Base-by-base conservation (phyloP, 64 coral and sea anemone genomes). In the Montipora sp. region DNA sequence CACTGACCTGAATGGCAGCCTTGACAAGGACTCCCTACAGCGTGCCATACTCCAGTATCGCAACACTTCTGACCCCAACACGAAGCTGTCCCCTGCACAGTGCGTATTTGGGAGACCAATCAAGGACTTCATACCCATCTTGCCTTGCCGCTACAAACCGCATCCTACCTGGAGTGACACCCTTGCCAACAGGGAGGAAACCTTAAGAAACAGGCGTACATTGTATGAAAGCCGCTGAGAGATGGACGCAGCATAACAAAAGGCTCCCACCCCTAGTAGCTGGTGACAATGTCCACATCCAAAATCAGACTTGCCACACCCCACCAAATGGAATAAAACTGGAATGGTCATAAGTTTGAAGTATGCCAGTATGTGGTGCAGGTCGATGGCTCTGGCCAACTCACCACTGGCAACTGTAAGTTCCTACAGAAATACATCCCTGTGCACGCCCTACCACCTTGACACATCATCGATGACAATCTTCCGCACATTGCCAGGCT, bases 361-460 rank as follows among this genome's bases (percentile, higher is more conserved):
- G 51, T 55, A 5, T 0, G 6, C 12, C n/a, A 36, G 3, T 73
- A 73, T 73, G 63, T 69, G 8, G 36, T 69, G 27, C 83, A 61
- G 6, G 23, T 87, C 18, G 63, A 87, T 16, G 83, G 83, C 46
- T 87, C 83, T 7, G 83, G 83, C 47, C 12, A 61, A 12, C 63
- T 90, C 9, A 90, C 59, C 60, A 21, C 58, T 63, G 18, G 89
- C 2, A 91, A 91, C 89, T 14, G 65, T 0, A 75, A 83, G 19
- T 80, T 91, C 46, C 47, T 71, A 1, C 45, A 8, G 23, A 47
- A 91, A 69, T 82, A 91, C 47, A 18, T 71, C 1, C 88, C 88
- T 46, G 88, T 80, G 50, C 88, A 90, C 51, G 58, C 48, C 21
- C 44, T 1, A 24, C 88, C 77, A 13, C 88, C 74, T 8, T 18